Percentiles rank a stretch among this genome's conserved stretches.
Evolutionary conservation across 2,797 vertebrate species (phyloP).

Genomic region (Acanthurus leucopareius): DNA sequence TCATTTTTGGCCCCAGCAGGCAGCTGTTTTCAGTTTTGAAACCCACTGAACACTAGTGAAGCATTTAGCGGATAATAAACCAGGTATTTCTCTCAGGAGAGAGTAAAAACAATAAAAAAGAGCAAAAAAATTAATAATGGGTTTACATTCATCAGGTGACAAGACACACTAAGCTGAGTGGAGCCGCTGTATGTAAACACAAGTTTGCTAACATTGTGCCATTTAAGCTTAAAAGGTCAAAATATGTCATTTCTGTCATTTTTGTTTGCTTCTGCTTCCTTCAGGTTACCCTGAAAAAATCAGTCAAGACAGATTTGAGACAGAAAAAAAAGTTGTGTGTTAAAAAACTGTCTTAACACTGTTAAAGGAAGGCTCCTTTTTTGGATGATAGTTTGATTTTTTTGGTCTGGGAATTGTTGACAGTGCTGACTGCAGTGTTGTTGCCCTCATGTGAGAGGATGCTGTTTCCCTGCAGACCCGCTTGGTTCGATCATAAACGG

Average conservation of each 20-base stretch:
- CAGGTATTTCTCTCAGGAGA: neutral
- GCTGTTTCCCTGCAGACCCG: constrained; percentile 60
- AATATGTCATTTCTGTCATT: neutral
- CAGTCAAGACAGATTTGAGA: neutral
- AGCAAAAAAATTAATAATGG: neutral
- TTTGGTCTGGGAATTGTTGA: constrained; percentile 16
- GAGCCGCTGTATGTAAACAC: neutral
- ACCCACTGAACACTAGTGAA: neutral
- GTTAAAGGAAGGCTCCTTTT: neutral
- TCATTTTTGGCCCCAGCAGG: neutral
- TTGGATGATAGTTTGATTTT: constrained; percentile 1
- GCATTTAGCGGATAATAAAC: neutral
- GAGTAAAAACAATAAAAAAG: neutral
- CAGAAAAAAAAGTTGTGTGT: neutral
- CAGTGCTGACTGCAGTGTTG: constrained; percentile 9
- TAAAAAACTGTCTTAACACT: neutral
- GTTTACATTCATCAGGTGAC: neutral
- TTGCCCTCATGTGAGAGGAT: constrained; percentile 48
- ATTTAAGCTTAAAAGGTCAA: neutral
- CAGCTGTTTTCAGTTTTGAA: neutral
- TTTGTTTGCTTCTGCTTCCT: neutral
- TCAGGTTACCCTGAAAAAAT: neutral
- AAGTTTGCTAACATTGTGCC: neutral
- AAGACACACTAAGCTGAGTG: neutral
- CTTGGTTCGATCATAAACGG: constrained; percentile 62